Base-by-base conservation (phyloP, 1,140 invertebrate species). In the Dendrolimus punctatus region DNA sequence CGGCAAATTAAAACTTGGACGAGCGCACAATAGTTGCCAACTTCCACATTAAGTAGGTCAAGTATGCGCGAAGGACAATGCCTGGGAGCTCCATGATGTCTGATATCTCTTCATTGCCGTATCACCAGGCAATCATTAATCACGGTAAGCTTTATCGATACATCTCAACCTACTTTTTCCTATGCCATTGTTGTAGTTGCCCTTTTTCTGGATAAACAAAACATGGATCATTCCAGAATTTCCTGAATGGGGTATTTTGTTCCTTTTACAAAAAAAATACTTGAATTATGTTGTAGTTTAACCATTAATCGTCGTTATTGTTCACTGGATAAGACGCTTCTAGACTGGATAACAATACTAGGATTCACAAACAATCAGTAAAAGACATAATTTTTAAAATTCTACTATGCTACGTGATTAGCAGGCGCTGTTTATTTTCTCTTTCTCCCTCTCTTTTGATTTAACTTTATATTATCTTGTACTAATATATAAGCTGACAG, bases 51-150 rank as follows among this genome's bases (percentile, higher is more conserved):
- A 81, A 77, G 54, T 77, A 47, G 79, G 79, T 82, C 79, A 82
- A 82, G 79, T 70, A 82, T 59, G 59, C 53, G 64, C 53, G 64
- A 76, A 76, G 76, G 74, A 78, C 70, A 67, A 65, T 54, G 49
- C 50, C 55, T 51, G 53, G 61, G 51, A 55, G 61, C 48, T 54
- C 52, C 50, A 55, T 49, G 60, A 47, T 64, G 58, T 62, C 60
- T 56, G 57, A 64, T 66, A 64, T 66, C 59, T 66, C 64, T 76
- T 76, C 68, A 80, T 76, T 71, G 70, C 56, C 65, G 62, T 66
- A 75, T 69, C 63, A 71, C 58, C 52, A 53, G 58, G 56, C 58
- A 57, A 50, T 45, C 63, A 71, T 79, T 70, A 73, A 74, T 78
- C 71, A 69, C 46, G 51, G 23, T 50, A 51, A 42, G 39, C 46